phyloP scores from a whole-genome alignment of 2,797 vertebrate species.

The Phataginus tetradactyla region DNA sequence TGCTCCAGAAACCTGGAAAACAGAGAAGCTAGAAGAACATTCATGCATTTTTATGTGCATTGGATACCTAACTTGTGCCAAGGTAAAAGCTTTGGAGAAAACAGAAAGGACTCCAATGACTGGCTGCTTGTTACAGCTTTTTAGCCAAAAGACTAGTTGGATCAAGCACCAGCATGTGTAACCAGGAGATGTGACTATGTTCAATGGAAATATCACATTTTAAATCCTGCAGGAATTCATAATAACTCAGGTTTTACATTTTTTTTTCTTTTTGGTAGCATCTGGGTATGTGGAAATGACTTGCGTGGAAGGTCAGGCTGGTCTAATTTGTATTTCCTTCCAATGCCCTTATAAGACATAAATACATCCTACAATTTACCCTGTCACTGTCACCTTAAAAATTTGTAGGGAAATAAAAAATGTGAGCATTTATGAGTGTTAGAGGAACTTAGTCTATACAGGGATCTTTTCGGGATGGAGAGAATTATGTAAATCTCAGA shows the following conservation, averaged over 20 bases:
- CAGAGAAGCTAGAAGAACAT: slow-evolving; percentile 40
- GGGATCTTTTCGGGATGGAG: not conserved
- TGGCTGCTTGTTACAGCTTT: not conserved
- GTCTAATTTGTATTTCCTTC: slow-evolving; percentile 26
- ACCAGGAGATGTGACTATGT: not conserved
- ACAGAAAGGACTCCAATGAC: not conserved
- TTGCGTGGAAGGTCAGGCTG: not conserved
- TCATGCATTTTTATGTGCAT: not conserved
- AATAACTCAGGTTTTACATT: slow-evolving; percentile 8
- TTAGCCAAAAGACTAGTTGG: not conserved
- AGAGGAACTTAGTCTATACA: not conserved
- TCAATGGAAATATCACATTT: not conserved
- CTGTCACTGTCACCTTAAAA: not conserved
- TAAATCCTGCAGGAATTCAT: slow-evolving; percentile 46
- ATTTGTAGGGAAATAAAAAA: not conserved
- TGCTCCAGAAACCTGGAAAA: slow-evolving; percentile 65
- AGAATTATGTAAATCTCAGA: not conserved
- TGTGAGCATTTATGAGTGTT: not conserved
- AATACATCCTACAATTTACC: not conserved
- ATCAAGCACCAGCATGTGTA: not conserved
- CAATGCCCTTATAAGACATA: not conserved
- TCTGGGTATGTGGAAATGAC: not conserved
- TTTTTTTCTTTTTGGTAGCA: not conserved
- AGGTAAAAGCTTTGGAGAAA: slow-evolving; percentile 5
- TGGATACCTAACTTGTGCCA: not conserved